Evolutionary conservation across 2,888 invertebrate genomes (phyloP).

Genomic region (Tubulanus polymorphus): DNA sequence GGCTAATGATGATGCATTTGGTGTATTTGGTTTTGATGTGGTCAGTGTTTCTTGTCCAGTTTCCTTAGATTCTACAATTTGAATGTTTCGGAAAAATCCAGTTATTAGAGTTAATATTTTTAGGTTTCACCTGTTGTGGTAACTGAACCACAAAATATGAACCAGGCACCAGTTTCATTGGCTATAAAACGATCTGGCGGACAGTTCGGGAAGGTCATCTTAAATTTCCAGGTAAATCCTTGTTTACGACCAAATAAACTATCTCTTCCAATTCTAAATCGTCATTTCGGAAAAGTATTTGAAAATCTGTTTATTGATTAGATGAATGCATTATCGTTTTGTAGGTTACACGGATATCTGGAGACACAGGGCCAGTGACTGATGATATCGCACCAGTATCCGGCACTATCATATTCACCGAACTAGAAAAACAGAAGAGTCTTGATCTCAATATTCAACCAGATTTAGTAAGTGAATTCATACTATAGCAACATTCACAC

Average conservation of each 20-base stretch:
- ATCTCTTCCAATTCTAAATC: no score
- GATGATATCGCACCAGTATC: conserved; percentile 29
- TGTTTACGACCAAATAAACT: no score
- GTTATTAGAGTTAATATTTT: not conserved
- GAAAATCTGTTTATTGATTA: not conserved
- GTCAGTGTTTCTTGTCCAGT: conserved; percentile 24
- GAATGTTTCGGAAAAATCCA: no score
- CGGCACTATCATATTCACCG: conserved; percentile 32
- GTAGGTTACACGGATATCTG: not conserved
- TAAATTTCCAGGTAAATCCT: no score
- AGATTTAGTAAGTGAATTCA: conserved; percentile 39
- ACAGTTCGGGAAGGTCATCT: no score
- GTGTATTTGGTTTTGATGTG: conserved; percentile 38
- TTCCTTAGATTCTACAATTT: not conserved
- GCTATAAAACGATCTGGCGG: no score
- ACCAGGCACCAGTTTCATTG: no score
- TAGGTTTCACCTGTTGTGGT: conserved; percentile 2
- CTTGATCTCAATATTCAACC: conserved; percentile 31
- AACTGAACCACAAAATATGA: conserved; percentile 4
- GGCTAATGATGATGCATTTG: conserved; percentile 50
- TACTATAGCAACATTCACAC: no score
- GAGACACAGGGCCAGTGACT: not conserved
- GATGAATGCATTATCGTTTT: not conserved
- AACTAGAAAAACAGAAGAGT: conserved; percentile 21
- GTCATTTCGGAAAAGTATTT: no score